Percentiles rank a stretch among this genome's conserved stretches.
Evolutionary conservation across 2,113 vertebrate genomes (phyloP).

Genomic region (Ciconia boyciana): DNA sequence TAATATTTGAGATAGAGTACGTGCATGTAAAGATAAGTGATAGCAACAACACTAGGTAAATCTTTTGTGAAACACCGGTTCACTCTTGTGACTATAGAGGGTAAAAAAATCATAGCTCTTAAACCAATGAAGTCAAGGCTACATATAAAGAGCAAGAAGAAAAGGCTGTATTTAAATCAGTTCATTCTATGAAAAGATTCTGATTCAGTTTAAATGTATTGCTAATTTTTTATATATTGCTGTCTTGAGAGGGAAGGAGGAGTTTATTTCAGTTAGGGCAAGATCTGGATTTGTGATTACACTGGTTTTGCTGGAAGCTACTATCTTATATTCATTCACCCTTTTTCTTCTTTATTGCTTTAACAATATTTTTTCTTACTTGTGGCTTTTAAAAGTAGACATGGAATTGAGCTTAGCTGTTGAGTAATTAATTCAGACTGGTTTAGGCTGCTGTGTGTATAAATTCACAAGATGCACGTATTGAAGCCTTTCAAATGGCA

Average conservation of each 20-base stretch:
- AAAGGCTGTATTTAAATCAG: neutral
- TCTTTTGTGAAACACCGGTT: fast-evolving
- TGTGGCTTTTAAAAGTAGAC: neutral
- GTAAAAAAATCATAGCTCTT: neutral
- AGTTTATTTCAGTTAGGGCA: neutral
- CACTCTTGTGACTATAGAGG: neutral
- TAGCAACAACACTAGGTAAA: neutral
- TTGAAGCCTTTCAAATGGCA: neutral
- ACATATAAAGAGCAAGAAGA: neutral
- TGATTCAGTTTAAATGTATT: neutral
- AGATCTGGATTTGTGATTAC: neutral
- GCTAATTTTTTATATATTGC: neutral
- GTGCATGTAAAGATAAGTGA: neutral
- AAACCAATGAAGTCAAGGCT: neutral
- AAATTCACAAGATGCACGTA: neutral
- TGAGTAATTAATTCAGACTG: conserved; percentile 15
- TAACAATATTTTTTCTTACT: neutral
- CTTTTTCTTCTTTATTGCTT: neutral
- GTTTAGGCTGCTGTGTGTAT: neutral
- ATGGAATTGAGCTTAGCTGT: neutral
- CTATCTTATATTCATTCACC: neutral
- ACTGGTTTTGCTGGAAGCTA: neutral
- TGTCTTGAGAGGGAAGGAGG: neutral
- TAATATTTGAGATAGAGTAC: neutral
- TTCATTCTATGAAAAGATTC: neutral